Evolutionary conservation across 2,888 invertebrate species (phyloP), one percentile per base, ranked within the genome.

Genomic region (Scaptomyza polygonia): DNA sequence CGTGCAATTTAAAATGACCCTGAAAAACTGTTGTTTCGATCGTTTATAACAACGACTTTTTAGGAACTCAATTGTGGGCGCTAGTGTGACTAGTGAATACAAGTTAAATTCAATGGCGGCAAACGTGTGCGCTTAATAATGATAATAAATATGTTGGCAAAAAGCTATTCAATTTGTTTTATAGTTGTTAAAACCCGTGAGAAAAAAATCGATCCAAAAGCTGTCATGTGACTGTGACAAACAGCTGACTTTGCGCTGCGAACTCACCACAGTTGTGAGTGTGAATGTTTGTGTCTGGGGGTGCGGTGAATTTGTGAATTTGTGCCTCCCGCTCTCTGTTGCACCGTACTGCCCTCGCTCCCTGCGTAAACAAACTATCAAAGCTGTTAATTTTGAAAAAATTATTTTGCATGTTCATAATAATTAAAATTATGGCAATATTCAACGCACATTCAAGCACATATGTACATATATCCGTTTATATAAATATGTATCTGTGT

Each of bases 191-290:
- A 89, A 89, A 81, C 89, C 79, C 91, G 90, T 91, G 91, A 89
- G 90, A 73, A 88, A 83, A 88, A 86, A 76, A 91, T 91, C 88
- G 91, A 90, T 89, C 85, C 80, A 86, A 89, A 73, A 84, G 75
- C 89, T 89, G 91, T 92, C 91, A 92, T 92, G 92, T 92, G 91
- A 92, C 91, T 91, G 90, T 90, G 90, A 90, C 82, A 82, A 91
- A 91, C 91, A 91, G 91, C 91, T 91, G 91, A 91, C 92, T 68
- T 72, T 16, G 39, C 30, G 34, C 25, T 53, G 16, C 34, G 14
- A 79, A 79, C 57, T 87, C 85, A 83, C 85, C 89, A 76, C 57
- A n/a, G n/a, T 27, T 25, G 57, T 58, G 72, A 58, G 53, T 63
- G 68, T 68, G 67, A 69, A 57, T 49, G 67, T 63, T 48, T 59